Evolutionary conservation across 1,140 invertebrate genomes (phyloP).

Genomic region (Calycopis cecrops): DNA sequence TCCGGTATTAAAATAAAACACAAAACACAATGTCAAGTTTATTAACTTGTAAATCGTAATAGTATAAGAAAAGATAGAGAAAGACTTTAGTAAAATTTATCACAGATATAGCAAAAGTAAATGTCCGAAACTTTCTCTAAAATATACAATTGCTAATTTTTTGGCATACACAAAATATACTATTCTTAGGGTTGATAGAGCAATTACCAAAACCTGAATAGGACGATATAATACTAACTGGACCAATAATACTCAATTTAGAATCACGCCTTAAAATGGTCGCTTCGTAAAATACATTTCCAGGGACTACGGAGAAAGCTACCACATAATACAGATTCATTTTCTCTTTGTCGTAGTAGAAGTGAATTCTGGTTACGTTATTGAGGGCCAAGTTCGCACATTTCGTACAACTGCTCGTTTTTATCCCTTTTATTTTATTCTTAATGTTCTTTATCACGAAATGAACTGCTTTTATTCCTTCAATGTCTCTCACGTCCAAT

Average conservation of each 20-base stretch:
- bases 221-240: conserved; percentile 43
- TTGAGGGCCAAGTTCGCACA: conserved; percentile 38
- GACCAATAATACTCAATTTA: conserved; percentile 33
- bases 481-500: conserved; percentile 39
- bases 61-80: not conserved
- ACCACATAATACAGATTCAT: conserved; percentile 46
- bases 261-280: conserved; percentile 32
- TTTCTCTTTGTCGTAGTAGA: conserved; percentile 44
- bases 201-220: conserved; percentile 47
- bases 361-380: conserved; percentile 49
- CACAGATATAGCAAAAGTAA: conserved; percentile 1
- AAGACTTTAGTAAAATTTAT: conserved; percentile 9
- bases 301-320: conserved; percentile 46
- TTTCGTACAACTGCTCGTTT: conserved; percentile 42
- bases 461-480: conserved; percentile 43
- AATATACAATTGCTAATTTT: conserved; percentile 18
- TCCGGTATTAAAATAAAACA: no score
- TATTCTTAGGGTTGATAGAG: conserved; percentile 33
- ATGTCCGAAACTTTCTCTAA: not conserved
- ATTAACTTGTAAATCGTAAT: not conserved
- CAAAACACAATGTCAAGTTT: no score
- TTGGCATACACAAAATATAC: conserved; percentile 59
- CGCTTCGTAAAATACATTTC: conserved; percentile 51
- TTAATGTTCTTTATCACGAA: conserved; percentile 38
- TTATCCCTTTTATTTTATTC: conserved; percentile 30